Evolutionary conservation across 2,888 invertebrate genomes (phyloP).

Genomic region (Lasioglossum calceatum): DNA sequence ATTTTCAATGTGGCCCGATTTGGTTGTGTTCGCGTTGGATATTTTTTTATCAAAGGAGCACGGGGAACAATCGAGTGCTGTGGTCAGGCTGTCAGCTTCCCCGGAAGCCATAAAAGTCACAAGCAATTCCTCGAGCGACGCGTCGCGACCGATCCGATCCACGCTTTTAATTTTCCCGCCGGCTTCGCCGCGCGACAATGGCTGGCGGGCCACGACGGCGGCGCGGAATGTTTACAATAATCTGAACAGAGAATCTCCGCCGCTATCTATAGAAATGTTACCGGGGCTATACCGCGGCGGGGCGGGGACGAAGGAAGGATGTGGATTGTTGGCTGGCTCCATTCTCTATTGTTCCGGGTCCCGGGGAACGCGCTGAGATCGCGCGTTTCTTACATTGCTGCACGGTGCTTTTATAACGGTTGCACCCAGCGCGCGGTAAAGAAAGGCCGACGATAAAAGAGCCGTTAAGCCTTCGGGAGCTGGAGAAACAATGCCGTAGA

Average conservation of each 20-base stretch:
- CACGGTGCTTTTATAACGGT: conserved; percentile 71
- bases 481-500: conserved; percentile 57
- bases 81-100: neutral
- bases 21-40: neutral
- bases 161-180: conserved; percentile 25
- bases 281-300: neutral
- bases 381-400: conserved; percentile 60
- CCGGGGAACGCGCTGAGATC: conserved; percentile 50
- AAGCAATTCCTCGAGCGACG: neutral
- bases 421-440: conserved; percentile 56
- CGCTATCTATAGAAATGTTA: conserved; percentile 39
- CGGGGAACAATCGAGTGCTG: neutral
- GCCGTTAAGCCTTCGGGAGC: conserved; percentile 68
- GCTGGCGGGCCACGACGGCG: conserved; percentile 14
- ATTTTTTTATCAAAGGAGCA: neutral
- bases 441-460: conserved; percentile 73
- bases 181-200: conserved; percentile 22
- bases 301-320: neutral
- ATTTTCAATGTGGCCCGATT: neutral
- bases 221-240: conserved; percentile 56
- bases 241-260: conserved; percentile 42
- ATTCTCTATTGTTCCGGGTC: conserved; percentile 39
- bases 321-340: conserved; percentile 56
- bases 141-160: conserved; percentile 29
- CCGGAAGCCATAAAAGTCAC: neutral